These are phyloP conservation scores for Scaptomyza pallida DNA, from an alignment of 1,140 invertebrate species.

Conservation along the genomic window DNA sequence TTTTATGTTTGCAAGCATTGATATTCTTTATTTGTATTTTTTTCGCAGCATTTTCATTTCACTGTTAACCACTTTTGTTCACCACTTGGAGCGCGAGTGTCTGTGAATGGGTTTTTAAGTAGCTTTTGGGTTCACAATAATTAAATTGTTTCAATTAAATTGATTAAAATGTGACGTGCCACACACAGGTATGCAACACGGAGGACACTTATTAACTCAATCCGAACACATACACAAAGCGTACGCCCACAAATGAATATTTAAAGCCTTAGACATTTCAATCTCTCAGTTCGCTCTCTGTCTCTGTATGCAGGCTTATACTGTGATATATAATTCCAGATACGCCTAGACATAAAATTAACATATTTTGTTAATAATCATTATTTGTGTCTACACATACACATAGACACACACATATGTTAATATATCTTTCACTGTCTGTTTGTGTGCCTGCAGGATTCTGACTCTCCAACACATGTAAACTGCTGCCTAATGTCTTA, in stretches of 20 bases:
- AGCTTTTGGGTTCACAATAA: conserved; percentile 38
- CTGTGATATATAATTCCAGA: conserved; percentile 27
- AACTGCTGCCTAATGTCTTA: conserved; percentile 78
- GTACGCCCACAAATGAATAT: conserved; percentile 61
- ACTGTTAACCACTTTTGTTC: background rate
- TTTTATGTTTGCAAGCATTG: conserved; percentile 14
- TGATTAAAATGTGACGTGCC: conserved; percentile 48
- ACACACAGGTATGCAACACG: conserved; percentile 20
- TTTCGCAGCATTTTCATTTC: conserved; percentile 37
- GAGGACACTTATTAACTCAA: conserved; percentile 20
- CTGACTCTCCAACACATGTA: conserved; percentile 64
- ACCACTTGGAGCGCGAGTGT: conserved; percentile 1
- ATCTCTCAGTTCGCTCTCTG: conserved; percentile 28
- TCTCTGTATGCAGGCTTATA: conserved; percentile 7
- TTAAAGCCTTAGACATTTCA: conserved; percentile 70
- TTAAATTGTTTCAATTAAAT: conserved; percentile 75
- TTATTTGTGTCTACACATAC: conserved; percentile 51
- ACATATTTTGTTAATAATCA: conserved; percentile 81
- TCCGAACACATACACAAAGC: too few species aligned
- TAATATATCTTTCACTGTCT: conserved; percentile 1
- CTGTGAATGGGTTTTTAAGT: conserved; percentile 36
- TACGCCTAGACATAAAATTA: conserved; percentile 76
- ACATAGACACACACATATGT: background rate
- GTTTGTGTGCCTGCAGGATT: conserved; percentile 29
- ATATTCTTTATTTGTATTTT: conserved; percentile 31